A percentile compares a stretch with the other conserved stretches of the same genome.
Conservation (phyloP, 2,797 vertebrate genomes). For the Diceros bicornis region DNA sequence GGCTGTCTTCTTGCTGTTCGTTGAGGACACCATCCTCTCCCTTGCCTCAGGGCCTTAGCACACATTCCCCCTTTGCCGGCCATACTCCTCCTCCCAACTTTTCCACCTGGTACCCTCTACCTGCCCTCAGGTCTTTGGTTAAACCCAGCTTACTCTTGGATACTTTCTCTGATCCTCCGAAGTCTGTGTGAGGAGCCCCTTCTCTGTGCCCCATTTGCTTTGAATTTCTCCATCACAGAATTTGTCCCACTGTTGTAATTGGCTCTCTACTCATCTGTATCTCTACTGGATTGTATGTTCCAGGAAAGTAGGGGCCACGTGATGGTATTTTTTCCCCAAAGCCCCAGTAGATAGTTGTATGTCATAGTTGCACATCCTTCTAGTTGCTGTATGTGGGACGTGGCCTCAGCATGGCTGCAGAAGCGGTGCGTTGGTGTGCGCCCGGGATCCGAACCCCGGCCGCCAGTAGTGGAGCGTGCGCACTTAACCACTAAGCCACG, state of each 20-base stretch:
- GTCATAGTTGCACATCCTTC: too few species aligned
- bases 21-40: background rate
- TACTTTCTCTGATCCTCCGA: background rate
- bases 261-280: background rate
- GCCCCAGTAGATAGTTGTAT: too few species aligned
- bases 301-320: background rate
- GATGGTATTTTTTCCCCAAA: too few species aligned
- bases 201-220: background rate
- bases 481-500: too few species aligned
- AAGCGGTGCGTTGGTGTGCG: too few species aligned
- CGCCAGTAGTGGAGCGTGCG: too few species aligned
- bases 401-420: too few species aligned
- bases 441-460: too few species aligned
- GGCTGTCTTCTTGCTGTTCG: background rate
- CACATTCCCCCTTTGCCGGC: too few species aligned
- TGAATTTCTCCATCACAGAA: background rate
- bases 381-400: too few species aligned
- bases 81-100: background rate
- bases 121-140: background rate
- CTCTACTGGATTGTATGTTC: background rate
- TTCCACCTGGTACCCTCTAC: background rate
- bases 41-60: background rate
- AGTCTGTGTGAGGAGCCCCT: background rate
- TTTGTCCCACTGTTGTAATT: background rate
- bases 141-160: background rate